Base-by-base conservation (phyloP, 2,797 vertebrate genomes). In the Lagodon rhomboides region DNA sequence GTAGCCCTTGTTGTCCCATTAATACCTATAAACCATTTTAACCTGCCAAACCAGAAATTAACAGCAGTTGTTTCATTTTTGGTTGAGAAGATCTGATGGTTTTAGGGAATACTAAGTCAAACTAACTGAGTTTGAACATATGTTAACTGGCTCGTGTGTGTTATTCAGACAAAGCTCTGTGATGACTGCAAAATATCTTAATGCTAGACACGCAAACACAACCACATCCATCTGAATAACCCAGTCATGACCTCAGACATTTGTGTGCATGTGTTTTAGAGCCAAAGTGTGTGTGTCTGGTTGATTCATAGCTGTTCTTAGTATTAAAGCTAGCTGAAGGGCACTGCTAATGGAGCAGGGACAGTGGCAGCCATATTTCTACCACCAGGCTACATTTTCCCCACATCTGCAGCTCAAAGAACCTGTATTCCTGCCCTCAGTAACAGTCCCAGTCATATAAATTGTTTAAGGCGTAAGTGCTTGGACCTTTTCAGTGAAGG, bases 321-420 rank as follows among this genome's bases (percentile, higher is more conserved):
- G 55, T 66, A 49, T 83, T 75, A 82, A 79, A 82, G 74, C 71
- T 70, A 61, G 80, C 82, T 85, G 84, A 89, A 88, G 86, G 82
- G 66, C 83, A 83, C 50, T 46, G 64, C 64, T 88, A 87, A 87
- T 88, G 79, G 82, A 85, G 63, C 72, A 68, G 69, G 71, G 70
- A 84, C 79, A 73, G 74, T n/a, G 5, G 68, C 17, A 59, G 84
- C 78, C 74, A 86, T 89, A 84, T 88, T 85, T 89, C 84, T 82
- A 82, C 61, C 73, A 81, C 10, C 44, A 17, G 46, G 44, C 70
- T 66, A n/a, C 54, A 70, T 68, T 79, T 80, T 65, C 58, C 56
- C 73, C 69, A 85, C 65, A 82, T 75, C 53, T 58, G 49, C 27
- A 50, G 47, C 49, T n/a, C 27, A 60, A 41, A 68, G n/a, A 67